Conservation (phyloP, 2,888 invertebrate genomes). For the Epicampocera succincta region DNA sequence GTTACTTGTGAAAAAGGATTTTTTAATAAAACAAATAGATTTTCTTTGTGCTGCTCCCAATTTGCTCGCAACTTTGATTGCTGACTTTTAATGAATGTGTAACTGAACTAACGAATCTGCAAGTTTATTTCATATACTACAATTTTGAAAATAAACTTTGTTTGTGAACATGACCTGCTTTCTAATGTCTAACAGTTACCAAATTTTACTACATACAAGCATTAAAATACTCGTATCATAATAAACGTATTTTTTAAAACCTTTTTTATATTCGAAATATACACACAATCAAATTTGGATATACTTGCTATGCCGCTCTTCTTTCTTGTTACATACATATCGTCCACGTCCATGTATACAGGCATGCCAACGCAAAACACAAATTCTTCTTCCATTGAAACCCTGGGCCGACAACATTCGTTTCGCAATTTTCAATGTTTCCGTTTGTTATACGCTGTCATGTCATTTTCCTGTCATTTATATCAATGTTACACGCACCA, state of each 20-base stretch:
- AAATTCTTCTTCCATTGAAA: constrained; percentile 11
- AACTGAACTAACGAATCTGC: constrained; percentile 2
- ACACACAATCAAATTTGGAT: background rate
- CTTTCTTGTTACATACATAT: background rate
- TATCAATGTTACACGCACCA: constrained; percentile 67
- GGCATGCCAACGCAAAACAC: background rate
- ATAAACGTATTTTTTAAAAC: constrained; percentile 43
- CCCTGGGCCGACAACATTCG: constrained; percentile 46
- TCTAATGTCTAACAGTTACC: constrained; percentile 11
- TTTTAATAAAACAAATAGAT: background rate
- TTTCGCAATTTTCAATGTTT: constrained; percentile 65
- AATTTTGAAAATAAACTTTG: constrained; percentile 21
- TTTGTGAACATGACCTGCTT: constrained; percentile 52
- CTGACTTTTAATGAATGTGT: constrained; percentile 12
- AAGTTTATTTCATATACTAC: background rate
- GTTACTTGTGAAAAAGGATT: too few relatives aligned
- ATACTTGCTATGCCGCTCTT: background rate
- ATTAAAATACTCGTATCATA: constrained; percentile 25
- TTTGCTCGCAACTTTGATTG: constrained; percentile 7
- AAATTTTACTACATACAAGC: background rate
- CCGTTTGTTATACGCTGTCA: constrained; percentile 65
- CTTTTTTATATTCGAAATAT: constrained; percentile 15
- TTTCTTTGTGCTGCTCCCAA: background rate
- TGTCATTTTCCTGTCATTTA: constrained; percentile 65
- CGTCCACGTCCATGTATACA: too few relatives aligned